Evolutionary conservation across 2,888 invertebrate genomes (phyloP).

Genomic region (Cataglyphis cursor): DNA sequence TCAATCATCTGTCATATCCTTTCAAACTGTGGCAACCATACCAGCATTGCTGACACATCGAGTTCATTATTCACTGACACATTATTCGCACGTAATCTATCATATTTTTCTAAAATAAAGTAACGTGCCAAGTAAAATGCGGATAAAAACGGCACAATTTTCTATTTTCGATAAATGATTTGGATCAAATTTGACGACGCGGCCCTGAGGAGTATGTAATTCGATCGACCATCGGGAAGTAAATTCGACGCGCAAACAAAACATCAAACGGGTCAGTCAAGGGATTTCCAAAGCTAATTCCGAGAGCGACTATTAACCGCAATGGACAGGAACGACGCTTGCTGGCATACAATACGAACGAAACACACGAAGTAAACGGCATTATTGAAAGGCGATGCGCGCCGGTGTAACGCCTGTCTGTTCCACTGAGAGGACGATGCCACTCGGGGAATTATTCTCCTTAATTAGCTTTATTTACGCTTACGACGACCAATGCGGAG

Average conservation of each 20-base stretch:
- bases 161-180: not conserved
- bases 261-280: conserved; percentile 55
- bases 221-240: not conserved
- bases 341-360: conserved; percentile 21
- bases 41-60: conserved; percentile 45
- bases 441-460: conserved; percentile 46
- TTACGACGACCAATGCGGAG: not conserved
- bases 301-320: conserved; percentile 48
- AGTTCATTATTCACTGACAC: conserved; percentile 56
- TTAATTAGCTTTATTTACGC: conserved; percentile 60
- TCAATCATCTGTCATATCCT: conserved; percentile 51
- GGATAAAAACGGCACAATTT: conserved; percentile 4
- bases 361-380: conserved; percentile 54
- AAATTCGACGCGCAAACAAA: conserved; percentile 41
- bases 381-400: conserved; percentile 56
- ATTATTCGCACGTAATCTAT: conserved; percentile 48
- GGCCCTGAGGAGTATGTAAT: not conserved
- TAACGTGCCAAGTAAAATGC: conserved; percentile 30
- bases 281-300: conserved; percentile 44
- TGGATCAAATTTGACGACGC: not conserved
- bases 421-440: conserved; percentile 34
- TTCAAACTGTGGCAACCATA: conserved; percentile 33
- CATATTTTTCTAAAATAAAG: conserved; percentile 48
- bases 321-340: conserved; percentile 38
- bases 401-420: conserved; percentile 29